phyloP scores from a whole-genome alignment of 2,797 vertebrate genomes.

The Gallinago stenura region DNA sequence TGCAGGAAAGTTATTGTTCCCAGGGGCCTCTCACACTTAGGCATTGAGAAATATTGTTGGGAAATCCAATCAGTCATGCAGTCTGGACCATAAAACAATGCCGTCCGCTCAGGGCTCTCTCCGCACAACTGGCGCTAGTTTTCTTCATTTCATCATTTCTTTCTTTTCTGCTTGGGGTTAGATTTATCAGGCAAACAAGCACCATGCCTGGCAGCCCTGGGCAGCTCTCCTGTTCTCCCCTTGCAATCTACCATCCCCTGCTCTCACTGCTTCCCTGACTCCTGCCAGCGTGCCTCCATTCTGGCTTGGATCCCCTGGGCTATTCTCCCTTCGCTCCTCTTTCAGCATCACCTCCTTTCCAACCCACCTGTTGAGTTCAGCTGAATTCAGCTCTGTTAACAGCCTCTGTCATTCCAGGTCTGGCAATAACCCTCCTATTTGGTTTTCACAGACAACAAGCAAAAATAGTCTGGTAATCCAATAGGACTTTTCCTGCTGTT shows the following conservation, averaged over 20 bases:
- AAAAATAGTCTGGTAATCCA: background rate
- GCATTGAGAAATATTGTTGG: slow-evolving; percentile 29
- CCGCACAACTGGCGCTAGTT: background rate
- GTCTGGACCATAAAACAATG: slow-evolving; percentile 43
- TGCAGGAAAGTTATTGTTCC: slow-evolving; percentile 53
- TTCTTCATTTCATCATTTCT: background rate
- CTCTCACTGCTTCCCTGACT: fast-evolving
- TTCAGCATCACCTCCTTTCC: background rate
- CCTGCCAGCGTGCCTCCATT: background rate
- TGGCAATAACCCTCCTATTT: background rate
- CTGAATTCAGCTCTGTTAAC: background rate
- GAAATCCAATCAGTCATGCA: slow-evolving; percentile 46
- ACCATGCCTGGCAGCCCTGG: background rate
- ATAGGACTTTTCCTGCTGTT: background rate
- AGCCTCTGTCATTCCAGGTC: background rate
- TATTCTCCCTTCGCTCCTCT: background rate
- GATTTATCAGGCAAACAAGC: background rate
- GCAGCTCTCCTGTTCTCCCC: background rate
- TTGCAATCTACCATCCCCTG: background rate
- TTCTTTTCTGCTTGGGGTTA: background rate
- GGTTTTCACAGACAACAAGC: background rate
- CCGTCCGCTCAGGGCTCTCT: background rate
- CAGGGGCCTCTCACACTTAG: slow-evolving; percentile 21
- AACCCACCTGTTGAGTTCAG: background rate
- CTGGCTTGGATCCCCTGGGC: background rate